A percentile compares a stretch with the other conserved stretches of the same genome.
Conservation (phyloP, 2,113 vertebrate genomes). For the Silurus meridionalis region DNA sequence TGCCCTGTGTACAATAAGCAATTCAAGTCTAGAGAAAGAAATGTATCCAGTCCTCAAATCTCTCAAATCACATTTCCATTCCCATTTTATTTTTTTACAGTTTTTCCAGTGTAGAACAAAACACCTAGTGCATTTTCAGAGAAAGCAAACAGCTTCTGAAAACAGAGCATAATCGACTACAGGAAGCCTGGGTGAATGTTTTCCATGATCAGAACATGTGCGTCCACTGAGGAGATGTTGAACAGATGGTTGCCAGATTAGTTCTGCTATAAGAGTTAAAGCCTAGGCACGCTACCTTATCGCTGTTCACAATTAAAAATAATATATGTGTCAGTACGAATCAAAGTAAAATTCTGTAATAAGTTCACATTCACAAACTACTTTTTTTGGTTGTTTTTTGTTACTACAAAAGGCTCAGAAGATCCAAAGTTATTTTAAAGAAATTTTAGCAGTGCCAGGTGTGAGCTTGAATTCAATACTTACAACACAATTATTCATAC, state of each 20-base stretch:
- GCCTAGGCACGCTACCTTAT: not conserved
- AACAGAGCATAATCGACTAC: not conserved
- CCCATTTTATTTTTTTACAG: too few species aligned
- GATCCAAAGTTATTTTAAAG: not conserved
- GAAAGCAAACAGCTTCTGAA: slow-evolving; percentile 1
- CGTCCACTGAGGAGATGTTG: slow-evolving; percentile 24
- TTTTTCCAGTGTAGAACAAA: not conserved
- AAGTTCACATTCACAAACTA: not conserved
- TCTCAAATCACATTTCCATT: slow-evolving; percentile 17
- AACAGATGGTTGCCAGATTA: slow-evolving; percentile 52
- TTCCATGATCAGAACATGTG: slow-evolving; percentile 22
- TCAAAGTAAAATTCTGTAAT: not conserved
- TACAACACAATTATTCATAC: not conserved
- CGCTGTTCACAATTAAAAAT: not conserved
- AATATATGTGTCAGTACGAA: not conserved
- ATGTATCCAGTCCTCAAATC: not conserved
- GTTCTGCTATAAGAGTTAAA: slow-evolving; percentile 15
- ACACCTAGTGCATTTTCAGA: slow-evolving; percentile 13
- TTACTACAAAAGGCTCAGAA: not conserved
- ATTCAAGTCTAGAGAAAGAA: not conserved
- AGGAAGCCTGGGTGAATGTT: slow-evolving; percentile 38
- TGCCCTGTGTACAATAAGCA: not conserved
- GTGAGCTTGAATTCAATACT: not conserved
- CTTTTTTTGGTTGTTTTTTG: not conserved
- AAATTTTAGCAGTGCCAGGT: not conserved